Base-by-base conservation (phyloP, 2,797 vertebrate species). In the Siniperca scherzeri region DNA sequence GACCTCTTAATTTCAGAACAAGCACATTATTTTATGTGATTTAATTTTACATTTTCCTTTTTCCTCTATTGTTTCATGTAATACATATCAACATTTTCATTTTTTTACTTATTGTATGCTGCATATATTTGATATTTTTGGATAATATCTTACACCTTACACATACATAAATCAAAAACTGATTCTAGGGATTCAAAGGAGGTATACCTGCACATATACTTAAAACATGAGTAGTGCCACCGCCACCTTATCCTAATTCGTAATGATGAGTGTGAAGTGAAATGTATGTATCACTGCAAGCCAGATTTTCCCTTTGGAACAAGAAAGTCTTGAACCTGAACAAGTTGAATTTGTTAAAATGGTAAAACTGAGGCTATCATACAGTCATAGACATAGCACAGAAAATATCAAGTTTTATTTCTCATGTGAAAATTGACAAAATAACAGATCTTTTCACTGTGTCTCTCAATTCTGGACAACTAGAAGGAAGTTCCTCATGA, bases 311-410 rank as follows among this genome's bases (percentile, higher is more conserved):
- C 5, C 21, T 56, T 52, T 42, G 21, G 10, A 64, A 67, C 12
- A 78, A 69, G 11, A 59, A 64, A 59, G 12, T 30, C 21, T 50
- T 48, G 30, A 42, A 67, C 19, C 10, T 59, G 53, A 70, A 77
- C 2, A 59, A 74, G 46, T 30, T 2, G 10, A 62, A 67, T 69
- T 8, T 48, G 17, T 70, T 67, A 50, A 50, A 61, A 71, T 68
- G 21, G 10, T 30, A 17, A 40, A 68, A 64, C 14, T 67, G 10
- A 27, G 44, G 36, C 7, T 38, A 61, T 44, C 71, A 64, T 11
- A 60, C n/a, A 65, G 44, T 60, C 13, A 53, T 3, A 46, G 27
- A 17, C 25, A 40, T 16, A 40, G 38, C 17, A 64, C 3, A 62
- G 21, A 53, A 7, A 38, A 67, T 1, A 60, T 40, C 1, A 36